Percentiles rank a stretch among this genome's conserved stretches.
These are phyloP conservation scores for Drosophila elegans DNA, from an alignment of 1,140 invertebrate species.

Conservation along the genomic window DNA sequence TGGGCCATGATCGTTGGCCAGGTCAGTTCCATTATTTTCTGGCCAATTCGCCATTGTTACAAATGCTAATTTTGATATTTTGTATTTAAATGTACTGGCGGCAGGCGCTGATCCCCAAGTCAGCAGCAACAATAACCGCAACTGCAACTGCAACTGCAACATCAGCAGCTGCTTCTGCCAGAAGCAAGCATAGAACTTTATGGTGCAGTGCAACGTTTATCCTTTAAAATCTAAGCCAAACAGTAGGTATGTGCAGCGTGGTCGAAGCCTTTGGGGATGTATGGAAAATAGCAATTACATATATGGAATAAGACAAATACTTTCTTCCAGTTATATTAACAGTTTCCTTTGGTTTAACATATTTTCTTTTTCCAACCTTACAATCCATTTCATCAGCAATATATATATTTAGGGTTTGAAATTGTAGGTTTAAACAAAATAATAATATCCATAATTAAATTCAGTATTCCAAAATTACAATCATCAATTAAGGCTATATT, in stretches of 20 bases:
- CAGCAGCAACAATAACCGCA: conserved; percentile 30
- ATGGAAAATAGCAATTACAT: not conserved
- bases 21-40: conserved; percentile 81
- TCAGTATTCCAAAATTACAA: too few species aligned
- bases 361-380: too few species aligned
- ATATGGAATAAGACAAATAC: too few species aligned
- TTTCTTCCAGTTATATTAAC: too few species aligned
- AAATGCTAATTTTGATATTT: conserved; percentile 84
- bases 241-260: conserved; percentile 14
- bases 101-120: conserved; percentile 35
- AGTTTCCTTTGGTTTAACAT: too few species aligned
- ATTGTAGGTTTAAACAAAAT: too few species aligned
- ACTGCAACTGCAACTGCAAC: conserved; percentile 20
- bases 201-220: conserved; percentile 45
- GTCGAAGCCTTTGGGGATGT: not conserved
- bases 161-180: conserved; percentile 35
- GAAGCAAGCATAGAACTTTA: conserved; percentile 46
- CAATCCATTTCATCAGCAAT: too few species aligned
- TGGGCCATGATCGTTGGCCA: conserved; percentile 71
- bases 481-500: too few species aligned
- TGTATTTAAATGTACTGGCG: conserved; percentile 75
- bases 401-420: too few species aligned
- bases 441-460: too few species aligned
- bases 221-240: conserved; percentile 33
- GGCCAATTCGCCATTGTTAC: conserved; percentile 83